phyloP scores from a whole-genome alignment of 2,888 invertebrate species.

The Cecidostiba fungosa region DNA sequence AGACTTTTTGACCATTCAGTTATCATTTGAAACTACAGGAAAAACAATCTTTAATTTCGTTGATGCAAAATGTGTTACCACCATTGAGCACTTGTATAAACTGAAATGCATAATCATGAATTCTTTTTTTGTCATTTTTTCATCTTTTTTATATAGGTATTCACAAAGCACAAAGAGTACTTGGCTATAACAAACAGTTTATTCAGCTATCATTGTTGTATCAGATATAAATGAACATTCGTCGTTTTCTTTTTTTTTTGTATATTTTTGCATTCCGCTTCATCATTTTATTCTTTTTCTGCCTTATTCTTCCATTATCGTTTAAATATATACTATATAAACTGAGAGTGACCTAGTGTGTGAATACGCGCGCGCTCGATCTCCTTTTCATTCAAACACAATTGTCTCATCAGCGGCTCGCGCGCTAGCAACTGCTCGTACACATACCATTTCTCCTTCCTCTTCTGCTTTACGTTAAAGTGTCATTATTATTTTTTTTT shows the following conservation, averaged over 20 bases:
- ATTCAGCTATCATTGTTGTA: constrained; percentile 75
- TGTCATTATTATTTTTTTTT: not conserved
- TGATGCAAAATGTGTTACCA: not conserved
- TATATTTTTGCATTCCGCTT: constrained; percentile 22
- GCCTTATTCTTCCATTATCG: constrained; percentile 53
- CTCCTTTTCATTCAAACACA: constrained; percentile 22
- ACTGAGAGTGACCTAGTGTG: constrained; percentile 48
- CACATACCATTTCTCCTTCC: not conserved
- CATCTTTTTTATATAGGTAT: constrained; percentile 66
- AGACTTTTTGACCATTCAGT: too few species aligned
- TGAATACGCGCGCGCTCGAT: constrained; percentile 4
- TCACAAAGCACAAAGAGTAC: constrained; percentile 74
- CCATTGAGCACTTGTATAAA: constrained; percentile 22
- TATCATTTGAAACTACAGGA: too few species aligned
- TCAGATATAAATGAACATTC: constrained; percentile 77
- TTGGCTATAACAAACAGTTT: constrained; percentile 78
- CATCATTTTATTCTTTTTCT: not conserved
- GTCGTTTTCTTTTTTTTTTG: constrained; percentile 36
- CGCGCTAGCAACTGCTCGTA: not conserved
- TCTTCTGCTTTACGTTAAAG: not conserved
- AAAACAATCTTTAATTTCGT: too few species aligned
- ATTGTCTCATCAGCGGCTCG: constrained; percentile 24
- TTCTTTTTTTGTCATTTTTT: not conserved
- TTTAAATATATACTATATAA: constrained; percentile 58
- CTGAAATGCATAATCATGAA: constrained; percentile 64